phyloP scores from a whole-genome alignment of 2,797 vertebrate genomes.

The Melanotaenia maccullochi region DNA sequence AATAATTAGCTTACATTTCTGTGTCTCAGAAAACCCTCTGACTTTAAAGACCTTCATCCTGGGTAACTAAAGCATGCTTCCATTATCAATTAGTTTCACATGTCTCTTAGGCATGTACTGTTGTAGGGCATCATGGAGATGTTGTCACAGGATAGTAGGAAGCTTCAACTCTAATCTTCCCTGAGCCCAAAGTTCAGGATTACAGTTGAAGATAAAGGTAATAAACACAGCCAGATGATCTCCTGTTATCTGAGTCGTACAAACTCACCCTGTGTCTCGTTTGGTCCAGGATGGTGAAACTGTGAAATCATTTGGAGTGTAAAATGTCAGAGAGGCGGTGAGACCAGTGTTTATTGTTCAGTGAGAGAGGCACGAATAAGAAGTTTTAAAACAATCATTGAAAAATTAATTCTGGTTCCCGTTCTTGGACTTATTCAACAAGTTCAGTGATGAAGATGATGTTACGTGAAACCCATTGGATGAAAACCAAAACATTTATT shows the following conservation, averaged over 20 bases:
- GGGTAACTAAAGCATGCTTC: not conserved
- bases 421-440: not conserved
- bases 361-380: too few relatives aligned
- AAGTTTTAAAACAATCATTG: too few relatives aligned
- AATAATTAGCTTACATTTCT: slow-evolving; percentile 68
- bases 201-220: too few relatives aligned
- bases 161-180: not conserved
- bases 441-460: not conserved
- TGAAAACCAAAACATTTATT: not conserved
- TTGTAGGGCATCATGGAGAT: too few relatives aligned
- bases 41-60: slow-evolving; percentile 10
- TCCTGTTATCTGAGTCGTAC: too few relatives aligned
- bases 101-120: not conserved
- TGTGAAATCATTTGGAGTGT: slow-evolving; percentile 1
- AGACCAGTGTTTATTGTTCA: not conserved
- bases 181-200: not conserved
- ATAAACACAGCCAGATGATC: too few relatives aligned
- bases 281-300: not conserved
- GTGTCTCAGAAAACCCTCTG: slow-evolving; percentile 15
- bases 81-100: not conserved
- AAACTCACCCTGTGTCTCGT: not conserved
- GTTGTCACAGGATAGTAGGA: too few relatives aligned
- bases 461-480: too few relatives aligned
- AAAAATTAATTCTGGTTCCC: not conserved
- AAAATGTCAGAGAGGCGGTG: not conserved